These are phyloP conservation scores for Hermatobates lingyangjiaoensis DNA, from an alignment of 1,140 invertebrate genomes.

Conservation along the genomic window DNA sequence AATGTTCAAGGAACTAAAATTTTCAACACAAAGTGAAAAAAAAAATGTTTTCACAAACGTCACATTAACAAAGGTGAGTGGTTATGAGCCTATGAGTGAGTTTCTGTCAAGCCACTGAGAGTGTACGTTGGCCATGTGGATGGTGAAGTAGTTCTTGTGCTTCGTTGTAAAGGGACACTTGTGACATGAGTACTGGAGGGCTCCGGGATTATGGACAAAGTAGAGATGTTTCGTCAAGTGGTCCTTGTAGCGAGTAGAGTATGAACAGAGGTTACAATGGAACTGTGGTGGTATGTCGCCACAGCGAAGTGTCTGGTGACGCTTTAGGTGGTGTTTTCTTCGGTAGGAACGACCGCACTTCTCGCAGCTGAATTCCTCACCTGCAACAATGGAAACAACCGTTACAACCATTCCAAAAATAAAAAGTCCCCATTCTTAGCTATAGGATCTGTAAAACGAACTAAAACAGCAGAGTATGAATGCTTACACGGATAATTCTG, in stretches of 20 bases:
- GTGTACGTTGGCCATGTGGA: slow-evolving; percentile 17
- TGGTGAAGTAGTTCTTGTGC: slow-evolving; percentile 17
- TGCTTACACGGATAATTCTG: too few species aligned
- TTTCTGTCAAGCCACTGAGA: too few species aligned
- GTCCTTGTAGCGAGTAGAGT: slow-evolving; percentile 26
- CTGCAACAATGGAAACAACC: too few species aligned
- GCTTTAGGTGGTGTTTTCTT: slow-evolving; percentile 4
- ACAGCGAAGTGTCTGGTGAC: slow-evolving; percentile 37
- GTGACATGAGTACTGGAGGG: slow-evolving; percentile 13
- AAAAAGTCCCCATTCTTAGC: too few species aligned
- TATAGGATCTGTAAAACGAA: too few species aligned
- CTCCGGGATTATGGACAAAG: background rate
- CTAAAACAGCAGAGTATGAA: too few species aligned
- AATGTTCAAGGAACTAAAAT: too few species aligned
- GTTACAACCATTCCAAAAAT: too few species aligned
- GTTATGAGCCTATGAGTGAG: too few species aligned
- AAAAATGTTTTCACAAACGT: too few species aligned
- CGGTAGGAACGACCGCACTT: slow-evolving; percentile 11
- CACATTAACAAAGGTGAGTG: too few species aligned
- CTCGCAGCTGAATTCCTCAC: slow-evolving; percentile 5
- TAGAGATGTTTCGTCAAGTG: slow-evolving; percentile 6
- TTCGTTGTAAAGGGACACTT: slow-evolving; percentile 17
- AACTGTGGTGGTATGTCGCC: slow-evolving; percentile 26
- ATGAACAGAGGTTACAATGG: slow-evolving; percentile 21
- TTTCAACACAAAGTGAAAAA: too few species aligned